Percentiles rank a stretch among this genome's conserved stretches.
Evolutionary conservation across 2,113 vertebrate species (phyloP).

Genomic region (Lichenostomus cassidix): DNA sequence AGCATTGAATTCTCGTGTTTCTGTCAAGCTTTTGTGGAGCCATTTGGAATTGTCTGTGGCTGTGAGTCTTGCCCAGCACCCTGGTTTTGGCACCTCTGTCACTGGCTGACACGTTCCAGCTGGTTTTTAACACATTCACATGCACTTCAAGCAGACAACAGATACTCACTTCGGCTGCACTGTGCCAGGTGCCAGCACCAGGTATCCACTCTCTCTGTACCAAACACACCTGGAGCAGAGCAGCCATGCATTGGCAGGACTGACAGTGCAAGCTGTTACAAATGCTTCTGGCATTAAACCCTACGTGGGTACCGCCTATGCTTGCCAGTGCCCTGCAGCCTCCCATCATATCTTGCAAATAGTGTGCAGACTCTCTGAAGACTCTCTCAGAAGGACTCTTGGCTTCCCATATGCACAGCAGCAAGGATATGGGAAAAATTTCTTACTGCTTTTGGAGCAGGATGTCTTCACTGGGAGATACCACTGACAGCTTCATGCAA

Average conservation of each 20-base stretch:
- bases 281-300: constrained; percentile 37
- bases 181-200: constrained; percentile 16
- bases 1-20: background rate
- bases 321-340: constrained; percentile 56
- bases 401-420: background rate
- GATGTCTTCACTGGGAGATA: background rate
- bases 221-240: constrained; percentile 16
- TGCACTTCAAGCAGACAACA: background rate
- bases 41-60: background rate
- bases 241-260: constrained; percentile 9
- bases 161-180: background rate
- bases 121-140: background rate
- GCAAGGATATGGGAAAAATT: background rate
- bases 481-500: background rate
- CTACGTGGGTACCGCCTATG: background rate
- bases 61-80: background rate
- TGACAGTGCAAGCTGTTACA: constrained; percentile 45
- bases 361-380: background rate
- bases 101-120: background rate
- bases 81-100: background rate
- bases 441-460: background rate
- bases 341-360: constrained; percentile 26
- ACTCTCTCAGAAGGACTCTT: constrained; percentile 5
- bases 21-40: background rate
- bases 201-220: background rate